Percentiles rank a stretch among this genome's conserved stretches.
phyloP scores from a whole-genome alignment of 2,113 vertebrate genomes.

The Corvus moneduloides region DNA sequence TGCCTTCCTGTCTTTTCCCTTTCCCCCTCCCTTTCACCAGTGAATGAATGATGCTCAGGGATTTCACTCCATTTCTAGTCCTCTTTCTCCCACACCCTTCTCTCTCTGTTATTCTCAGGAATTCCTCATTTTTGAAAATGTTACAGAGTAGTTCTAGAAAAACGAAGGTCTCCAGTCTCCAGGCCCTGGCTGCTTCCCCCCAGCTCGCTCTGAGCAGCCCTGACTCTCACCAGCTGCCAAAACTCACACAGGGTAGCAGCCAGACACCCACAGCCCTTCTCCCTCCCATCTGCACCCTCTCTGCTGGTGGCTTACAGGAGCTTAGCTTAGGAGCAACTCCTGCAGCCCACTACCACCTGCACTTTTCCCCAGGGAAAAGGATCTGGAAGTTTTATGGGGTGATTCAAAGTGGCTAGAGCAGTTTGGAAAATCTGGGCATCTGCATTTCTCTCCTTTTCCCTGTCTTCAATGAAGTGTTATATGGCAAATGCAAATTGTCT shows the following conservation, averaged over 20 bases:
- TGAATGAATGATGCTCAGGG: background rate
- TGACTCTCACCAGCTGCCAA: background rate
- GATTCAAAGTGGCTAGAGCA: background rate
- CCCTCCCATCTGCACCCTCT: background rate
- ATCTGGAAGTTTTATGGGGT: conserved; percentile 24
- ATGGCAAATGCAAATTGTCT: background rate
- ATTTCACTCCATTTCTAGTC: background rate
- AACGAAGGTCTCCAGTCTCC: background rate
- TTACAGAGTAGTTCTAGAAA: background rate
- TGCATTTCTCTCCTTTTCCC: background rate
- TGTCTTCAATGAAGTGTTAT: background rate
- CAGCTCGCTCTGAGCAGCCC: background rate
- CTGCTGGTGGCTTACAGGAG: background rate
- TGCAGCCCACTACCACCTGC: background rate
- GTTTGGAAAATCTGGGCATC: background rate
- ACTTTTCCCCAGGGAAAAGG: background rate
- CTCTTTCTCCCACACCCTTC: background rate
- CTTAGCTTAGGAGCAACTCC: background rate
- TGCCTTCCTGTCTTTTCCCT: background rate
- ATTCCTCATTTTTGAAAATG: background rate
- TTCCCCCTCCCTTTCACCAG: background rate
- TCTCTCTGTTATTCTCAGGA: background rate
- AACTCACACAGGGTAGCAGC: background rate
- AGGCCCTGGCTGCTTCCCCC: background rate
- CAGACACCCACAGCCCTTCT: background rate